Evolutionary conservation across 2,113 vertebrate genomes (phyloP).

Genomic region (Sturnira hondurensis): DNA sequence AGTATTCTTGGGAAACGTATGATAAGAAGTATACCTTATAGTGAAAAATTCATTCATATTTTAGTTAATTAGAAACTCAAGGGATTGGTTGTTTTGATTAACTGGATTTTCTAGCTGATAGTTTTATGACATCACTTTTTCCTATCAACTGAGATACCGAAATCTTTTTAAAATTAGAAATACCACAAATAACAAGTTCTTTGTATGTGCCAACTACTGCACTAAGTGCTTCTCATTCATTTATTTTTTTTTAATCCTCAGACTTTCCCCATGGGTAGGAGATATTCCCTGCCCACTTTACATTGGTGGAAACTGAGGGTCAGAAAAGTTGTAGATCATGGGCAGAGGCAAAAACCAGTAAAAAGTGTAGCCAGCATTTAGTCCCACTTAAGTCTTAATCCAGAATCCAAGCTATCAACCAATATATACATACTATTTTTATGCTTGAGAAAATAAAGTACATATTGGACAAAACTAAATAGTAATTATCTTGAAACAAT

Average conservation of each 20-base stretch:
- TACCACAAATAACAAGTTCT: background rate
- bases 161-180: conserved; percentile 21
- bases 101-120: background rate
- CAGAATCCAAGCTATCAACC: background rate
- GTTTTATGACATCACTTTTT: background rate
- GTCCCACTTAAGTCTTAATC: background rate
- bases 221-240: background rate
- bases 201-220: background rate
- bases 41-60: background rate
- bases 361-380: background rate
- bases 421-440: conserved; percentile 1
- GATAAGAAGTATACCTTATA: background rate
- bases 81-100: background rate
- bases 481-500: background rate
- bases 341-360: background rate
- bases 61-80: conserved; percentile 23
- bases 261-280: background rate
- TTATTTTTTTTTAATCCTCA: background rate
- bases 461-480: background rate
- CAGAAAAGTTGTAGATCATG: background rate
- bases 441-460: background rate
- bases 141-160: background rate
- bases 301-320: background rate
- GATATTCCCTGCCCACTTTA: background rate
- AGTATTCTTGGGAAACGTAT: background rate